Evolutionary conservation across 2,888 invertebrate genomes (phyloP).

Genomic region (Yponomeuta cagnagella): DNA sequence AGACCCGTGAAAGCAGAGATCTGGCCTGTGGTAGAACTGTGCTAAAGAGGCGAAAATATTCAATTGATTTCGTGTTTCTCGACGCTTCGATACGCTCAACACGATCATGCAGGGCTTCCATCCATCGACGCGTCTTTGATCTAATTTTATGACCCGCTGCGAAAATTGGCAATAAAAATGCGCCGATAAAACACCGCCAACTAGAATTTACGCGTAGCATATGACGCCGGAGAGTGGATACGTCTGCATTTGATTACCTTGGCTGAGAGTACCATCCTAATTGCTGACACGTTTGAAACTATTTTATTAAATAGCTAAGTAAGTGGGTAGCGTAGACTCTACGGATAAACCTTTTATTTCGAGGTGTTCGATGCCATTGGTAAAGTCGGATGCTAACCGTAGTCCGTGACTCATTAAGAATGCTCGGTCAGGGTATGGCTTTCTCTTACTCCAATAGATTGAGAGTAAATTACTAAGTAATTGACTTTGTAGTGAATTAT

Average conservation of each 20-base stretch:
- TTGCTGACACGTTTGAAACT: background rate
- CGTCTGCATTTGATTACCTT: background rate
- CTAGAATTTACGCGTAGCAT: background rate
- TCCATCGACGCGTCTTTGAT: constrained; percentile 10
- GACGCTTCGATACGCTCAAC: background rate
- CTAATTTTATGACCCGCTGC: constrained; percentile 13
- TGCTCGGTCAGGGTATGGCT: background rate
- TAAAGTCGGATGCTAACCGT: background rate
- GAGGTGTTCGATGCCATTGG: background rate
- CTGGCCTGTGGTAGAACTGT: background rate
- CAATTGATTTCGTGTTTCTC: background rate
- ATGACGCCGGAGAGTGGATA: background rate
- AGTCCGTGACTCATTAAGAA: background rate
- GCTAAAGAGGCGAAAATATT: background rate
- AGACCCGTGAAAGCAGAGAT: background rate
- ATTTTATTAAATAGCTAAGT: no score
- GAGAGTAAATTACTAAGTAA: background rate
- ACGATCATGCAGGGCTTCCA: background rate
- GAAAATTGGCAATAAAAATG: constrained; percentile 1
- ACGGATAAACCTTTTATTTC: no score
- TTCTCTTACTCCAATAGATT: background rate
- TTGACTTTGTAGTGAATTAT: background rate
- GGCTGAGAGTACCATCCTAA: background rate
- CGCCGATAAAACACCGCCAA: constrained; percentile 6
- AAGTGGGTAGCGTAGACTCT: no score